A percentile compares a stretch with the other conserved stretches of the same genome.
phyloP scores from a whole-genome alignment of 2,888 invertebrate species.

The Drosophila tanythrix region DNA sequence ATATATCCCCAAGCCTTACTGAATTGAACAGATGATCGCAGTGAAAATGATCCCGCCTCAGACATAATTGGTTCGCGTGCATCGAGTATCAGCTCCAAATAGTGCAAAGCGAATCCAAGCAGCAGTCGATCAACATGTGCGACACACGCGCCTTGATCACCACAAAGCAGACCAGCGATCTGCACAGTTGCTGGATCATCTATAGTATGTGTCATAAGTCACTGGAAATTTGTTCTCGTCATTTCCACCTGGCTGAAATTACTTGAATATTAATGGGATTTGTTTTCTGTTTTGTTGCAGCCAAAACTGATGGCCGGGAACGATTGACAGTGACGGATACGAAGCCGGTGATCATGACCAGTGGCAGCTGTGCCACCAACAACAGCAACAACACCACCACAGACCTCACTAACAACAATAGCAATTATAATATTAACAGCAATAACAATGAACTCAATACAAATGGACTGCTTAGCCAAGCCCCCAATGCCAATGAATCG shows the following conservation, averaged over 20 bases:
- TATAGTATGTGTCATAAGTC: slow-evolving; percentile 86
- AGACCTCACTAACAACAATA: slow-evolving; percentile 59
- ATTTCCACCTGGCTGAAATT: background rate
- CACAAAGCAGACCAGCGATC: slow-evolving; percentile 87
- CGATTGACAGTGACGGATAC: slow-evolving; percentile 84
- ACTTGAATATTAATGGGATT: background rate
- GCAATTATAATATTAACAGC: slow-evolving; percentile 20
- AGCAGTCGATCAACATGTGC: slow-evolving; percentile 84
- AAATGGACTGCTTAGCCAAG: slow-evolving; percentile 55
- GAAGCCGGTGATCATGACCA: slow-evolving; percentile 79
- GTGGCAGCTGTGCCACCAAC: slow-evolving; percentile 19
- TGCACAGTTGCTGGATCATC: slow-evolving; percentile 91
- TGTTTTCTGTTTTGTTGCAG: slow-evolving; percentile 52
- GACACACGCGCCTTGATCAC: slow-evolving; percentile 88
- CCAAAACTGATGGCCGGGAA: slow-evolving; percentile 85
- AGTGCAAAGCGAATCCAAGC: slow-evolving; percentile 2
- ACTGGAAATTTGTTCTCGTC: background rate
- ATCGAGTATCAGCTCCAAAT: background rate
- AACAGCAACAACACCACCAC: slow-evolving; percentile 48
- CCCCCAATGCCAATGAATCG: slow-evolving; percentile 35
- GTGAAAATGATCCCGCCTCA: slow-evolving; percentile 6
- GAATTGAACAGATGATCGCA: background rate
- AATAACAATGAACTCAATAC: slow-evolving; percentile 38
- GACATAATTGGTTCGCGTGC: background rate
- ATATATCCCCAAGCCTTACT: background rate